Evolutionary conservation across 2,888 invertebrate species (phyloP), one percentile per base, ranked within the genome.

Genomic region (Phyllotreta cruciferae): DNA sequence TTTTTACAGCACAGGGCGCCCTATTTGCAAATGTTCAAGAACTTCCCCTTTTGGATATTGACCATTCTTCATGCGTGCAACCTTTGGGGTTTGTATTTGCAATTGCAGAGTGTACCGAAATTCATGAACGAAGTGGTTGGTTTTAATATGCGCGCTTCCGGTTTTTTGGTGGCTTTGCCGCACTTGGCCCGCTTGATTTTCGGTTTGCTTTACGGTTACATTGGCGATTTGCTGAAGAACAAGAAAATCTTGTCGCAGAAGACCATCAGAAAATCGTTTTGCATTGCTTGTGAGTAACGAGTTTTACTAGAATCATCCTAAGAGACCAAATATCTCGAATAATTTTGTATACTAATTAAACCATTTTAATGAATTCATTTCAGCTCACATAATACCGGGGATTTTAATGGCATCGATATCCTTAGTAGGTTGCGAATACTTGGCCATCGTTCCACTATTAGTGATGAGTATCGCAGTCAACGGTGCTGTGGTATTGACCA

Each of bases 341-440:
- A n/a, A n/a, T 49, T 67, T 69, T 72, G 38, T n/a, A 64, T 47
- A 74, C 74, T 61, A 69, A 86, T 85, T 85, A 0, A n/a, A n/a
- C n/a, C n/a, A n/a, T n/a, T n/a, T n/a, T n/a, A n/a, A n/a, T n/a
- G n/a, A n/a, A 24, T 24, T 4, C 24, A 3, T 11, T 50, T 50
- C 6, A 50, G 50, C 86, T 1, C 86, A 86, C 77, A 77, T 86
- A 11, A 73, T 86, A 6, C 85, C 86, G 0, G 85, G 85, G 0
- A 66, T 84, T 1, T 79, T 84, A 0, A 78, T 85, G 9, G 67
- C 71, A 14, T 54, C 68, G 4, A 74, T 75, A 39, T 50, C 68
- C 3, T 63, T 71, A 10, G 64, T 67, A 7, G 70, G 70, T n/a
- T 74, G 73, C 38, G 65, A 73, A 42, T 35, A 62, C 11, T 11